These are phyloP conservation scores for Agrotis exclamationis DNA, from an alignment of 2,888 invertebrate species.

Conservation along the genomic window DNA sequence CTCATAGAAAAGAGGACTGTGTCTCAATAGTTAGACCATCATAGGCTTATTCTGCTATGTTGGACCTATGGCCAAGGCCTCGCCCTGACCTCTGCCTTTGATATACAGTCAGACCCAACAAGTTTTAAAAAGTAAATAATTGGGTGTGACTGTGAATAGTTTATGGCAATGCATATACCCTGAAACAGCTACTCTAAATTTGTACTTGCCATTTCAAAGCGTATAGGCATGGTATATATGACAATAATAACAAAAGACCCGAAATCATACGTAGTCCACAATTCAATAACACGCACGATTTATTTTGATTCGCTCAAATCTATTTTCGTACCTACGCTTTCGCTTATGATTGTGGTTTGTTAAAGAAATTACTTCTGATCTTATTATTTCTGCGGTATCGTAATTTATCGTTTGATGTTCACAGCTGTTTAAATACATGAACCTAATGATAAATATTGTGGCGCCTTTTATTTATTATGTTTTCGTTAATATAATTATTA, in stretches of 20 bases:
- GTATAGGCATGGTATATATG: neutral
- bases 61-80: too few species aligned
- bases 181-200: too few species aligned
- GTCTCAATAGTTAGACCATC: too few species aligned
- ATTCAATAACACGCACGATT: constrained; percentile 15
- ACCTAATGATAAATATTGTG: neutral
- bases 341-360: constrained; percentile 14
- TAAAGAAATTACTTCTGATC: constrained; percentile 15
- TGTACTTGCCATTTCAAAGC: too few species aligned
- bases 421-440: constrained; percentile 4
- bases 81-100: neutral
- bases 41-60: too few species aligned
- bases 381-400: constrained; percentile 36
- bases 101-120: neutral
- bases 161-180: too few species aligned
- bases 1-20: too few species aligned
- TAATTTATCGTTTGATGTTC: constrained; percentile 14
- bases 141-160: neutral
- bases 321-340: constrained; percentile 13
- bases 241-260: neutral
- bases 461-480: too few species aligned
- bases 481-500: too few species aligned
- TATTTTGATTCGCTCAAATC: constrained; percentile 20
- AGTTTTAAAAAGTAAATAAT: neutral
- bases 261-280: neutral